Evolutionary conservation across 2,888 invertebrate species (phyloP), one percentile per base, ranked within the genome.

Genomic region (Eledona agricola): DNA sequence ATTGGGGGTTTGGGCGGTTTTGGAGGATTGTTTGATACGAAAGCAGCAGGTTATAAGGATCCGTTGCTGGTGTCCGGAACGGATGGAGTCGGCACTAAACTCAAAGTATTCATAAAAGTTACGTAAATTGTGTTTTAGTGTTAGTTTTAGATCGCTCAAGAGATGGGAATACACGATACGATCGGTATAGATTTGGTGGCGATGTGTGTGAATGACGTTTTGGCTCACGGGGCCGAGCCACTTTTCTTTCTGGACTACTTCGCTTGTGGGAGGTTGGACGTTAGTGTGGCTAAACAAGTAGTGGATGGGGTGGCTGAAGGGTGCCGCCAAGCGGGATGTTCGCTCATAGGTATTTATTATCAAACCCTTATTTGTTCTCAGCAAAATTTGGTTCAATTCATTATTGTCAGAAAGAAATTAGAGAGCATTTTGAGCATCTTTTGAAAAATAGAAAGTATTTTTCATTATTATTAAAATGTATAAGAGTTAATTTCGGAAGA

Each of bases 201-300:
- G 2, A 96, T 97, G 95, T 96, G 96, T 71, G 96, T 93, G 29
- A 99, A 99, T 78, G 96, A 98, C 75, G 86, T 98, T 38, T 78
- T 99, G 34, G 95, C 95, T 61, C 91, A 95, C 55, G 97, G 96
- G 28, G 98, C 96, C 0, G 93, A 95, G 67, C 96, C 98, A 0
- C 81, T 99, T 60, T 96, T 93, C 64, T 98, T 99, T 78, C 79
- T 99, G 9, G 98, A 99, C 80, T 98, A 98, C 75, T 95, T 94
- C 77, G 96, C 97, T 11, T 93, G 93, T 70, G 95, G 96, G 0
- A 80, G 85, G 40, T 79, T 99, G 51, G 84, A 93, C 65, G 86
- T 93, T 1, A 80, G 83, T 0, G 80, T 86, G 0, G 92, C 95
- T 0, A 81, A 85, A 1, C 80, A 86, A 56, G 90, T 98, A 6